phyloP scores from a whole-genome alignment of 2,888 invertebrate species.

The Drosophila ezoana region DNA sequence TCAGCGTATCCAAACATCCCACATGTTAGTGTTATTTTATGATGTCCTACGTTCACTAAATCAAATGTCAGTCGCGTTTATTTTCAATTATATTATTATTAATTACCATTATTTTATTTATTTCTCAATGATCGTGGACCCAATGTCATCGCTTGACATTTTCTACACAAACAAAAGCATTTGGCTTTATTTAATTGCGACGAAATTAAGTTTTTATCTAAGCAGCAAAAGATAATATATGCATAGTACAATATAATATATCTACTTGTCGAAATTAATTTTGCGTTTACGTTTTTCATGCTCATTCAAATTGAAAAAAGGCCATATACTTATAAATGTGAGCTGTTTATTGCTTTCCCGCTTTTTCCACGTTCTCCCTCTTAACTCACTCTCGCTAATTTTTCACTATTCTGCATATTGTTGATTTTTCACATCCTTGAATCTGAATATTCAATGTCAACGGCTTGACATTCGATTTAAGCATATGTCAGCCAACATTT shows the following conservation, averaged over 20 bases:
- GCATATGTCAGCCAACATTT: constrained; percentile 19
- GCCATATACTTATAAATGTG: not conserved
- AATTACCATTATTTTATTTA: not conserved
- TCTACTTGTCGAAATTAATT: constrained; percentile 34
- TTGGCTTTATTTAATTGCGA: constrained; percentile 61
- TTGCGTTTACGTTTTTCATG: constrained; percentile 2
- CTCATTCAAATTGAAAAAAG: constrained; percentile 4
- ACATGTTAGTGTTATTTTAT: constrained; percentile 28
- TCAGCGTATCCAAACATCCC: constrained; percentile 33
- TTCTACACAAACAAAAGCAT: constrained; percentile 45
- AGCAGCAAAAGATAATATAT: constrained; percentile 36
- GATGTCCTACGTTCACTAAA: constrained; percentile 19
- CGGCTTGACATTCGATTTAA: constrained; percentile 53
- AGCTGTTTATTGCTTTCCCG: no score
- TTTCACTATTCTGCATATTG: no score
- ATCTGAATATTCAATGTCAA: constrained; percentile 34
- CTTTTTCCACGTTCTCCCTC: no score
- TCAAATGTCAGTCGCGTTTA: not conserved
- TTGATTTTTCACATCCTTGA: constrained; percentile 26
- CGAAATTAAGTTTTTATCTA: constrained; percentile 58
- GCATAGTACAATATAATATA: constrained; percentile 9
- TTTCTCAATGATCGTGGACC: constrained; percentile 6
- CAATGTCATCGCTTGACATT: constrained; percentile 50
- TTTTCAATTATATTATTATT: no score
- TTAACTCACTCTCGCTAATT: no score